phyloP scores from a whole-genome alignment of 2,797 vertebrate genomes.

The Rhinoraja longicauda region DNA sequence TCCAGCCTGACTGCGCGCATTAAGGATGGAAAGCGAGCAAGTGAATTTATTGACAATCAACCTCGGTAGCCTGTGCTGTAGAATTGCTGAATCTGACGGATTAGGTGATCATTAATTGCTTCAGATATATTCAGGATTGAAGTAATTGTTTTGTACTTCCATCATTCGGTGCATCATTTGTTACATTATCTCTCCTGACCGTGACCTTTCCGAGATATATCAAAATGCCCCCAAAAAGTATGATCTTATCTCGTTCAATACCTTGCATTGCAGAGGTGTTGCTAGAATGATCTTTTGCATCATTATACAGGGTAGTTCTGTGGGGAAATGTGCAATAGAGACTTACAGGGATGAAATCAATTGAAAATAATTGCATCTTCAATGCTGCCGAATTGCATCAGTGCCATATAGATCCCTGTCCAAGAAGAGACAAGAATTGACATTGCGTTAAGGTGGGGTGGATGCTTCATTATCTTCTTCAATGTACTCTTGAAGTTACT shows the following conservation, averaged over 20 bases:
- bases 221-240: background rate
- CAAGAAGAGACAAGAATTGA: background rate
- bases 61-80: background rate
- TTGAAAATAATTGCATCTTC: background rate
- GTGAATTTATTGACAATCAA: background rate
- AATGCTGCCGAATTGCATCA: background rate
- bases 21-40: background rate
- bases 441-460: background rate
- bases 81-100: background rate
- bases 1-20: background rate
- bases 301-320: background rate
- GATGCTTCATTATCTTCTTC: background rate
- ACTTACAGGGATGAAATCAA: background rate
- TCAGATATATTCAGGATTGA: background rate
- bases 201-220: background rate
- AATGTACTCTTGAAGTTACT: background rate
- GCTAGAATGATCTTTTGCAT: background rate
- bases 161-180: background rate
- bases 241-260: background rate
- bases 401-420: background rate
- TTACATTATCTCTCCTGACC: background rate
- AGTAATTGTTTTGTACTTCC: background rate
- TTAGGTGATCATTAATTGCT: background rate
- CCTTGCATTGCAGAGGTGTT: background rate
- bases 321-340: background rate